phyloP scores from a whole-genome alignment of 2,888 invertebrate genomes.

The Lasiommata megera region DNA sequence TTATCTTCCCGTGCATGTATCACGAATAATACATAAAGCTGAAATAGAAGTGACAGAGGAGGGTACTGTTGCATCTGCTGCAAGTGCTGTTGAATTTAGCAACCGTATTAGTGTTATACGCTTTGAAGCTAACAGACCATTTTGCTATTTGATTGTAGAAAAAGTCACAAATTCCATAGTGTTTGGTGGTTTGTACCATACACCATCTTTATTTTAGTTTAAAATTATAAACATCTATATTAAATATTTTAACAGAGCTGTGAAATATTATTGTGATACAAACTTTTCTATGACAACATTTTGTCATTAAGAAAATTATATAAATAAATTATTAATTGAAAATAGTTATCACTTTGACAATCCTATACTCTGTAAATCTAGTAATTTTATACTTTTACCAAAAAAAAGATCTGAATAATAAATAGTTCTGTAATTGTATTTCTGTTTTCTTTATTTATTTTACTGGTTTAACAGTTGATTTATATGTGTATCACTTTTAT shows the following conservation, averaged over 20 bases:
- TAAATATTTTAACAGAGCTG: neutral
- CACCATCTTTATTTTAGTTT: constrained; percentile 55
- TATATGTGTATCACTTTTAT: no score
- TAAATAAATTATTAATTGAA: neutral
- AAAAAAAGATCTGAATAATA: neutral
- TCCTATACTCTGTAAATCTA: neutral
- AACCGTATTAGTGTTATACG: constrained; percentile 80
- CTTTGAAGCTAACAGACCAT: constrained; percentile 84
- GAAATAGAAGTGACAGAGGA: constrained; percentile 88
- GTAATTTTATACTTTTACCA: no score
- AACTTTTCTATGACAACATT: neutral
- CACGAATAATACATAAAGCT: constrained; percentile 85
- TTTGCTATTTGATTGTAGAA: constrained; percentile 85
- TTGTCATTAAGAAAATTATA: neutral
- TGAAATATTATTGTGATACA: constrained; percentile 9
- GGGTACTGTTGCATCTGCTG: constrained; percentile 86
- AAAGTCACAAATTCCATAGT: constrained; percentile 75
- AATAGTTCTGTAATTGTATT: neutral
- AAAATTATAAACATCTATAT: constrained; percentile 16
- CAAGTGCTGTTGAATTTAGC: constrained; percentile 71
- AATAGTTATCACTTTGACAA: neutral
- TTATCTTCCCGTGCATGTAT: constrained; percentile 74
- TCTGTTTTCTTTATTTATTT: no score
- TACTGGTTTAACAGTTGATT: no score
- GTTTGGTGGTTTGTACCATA: constrained; percentile 66